Evolutionary conservation across 2,113 vertebrate species (phyloP).

Genomic region (Nothoprocta perdicaria): DNA sequence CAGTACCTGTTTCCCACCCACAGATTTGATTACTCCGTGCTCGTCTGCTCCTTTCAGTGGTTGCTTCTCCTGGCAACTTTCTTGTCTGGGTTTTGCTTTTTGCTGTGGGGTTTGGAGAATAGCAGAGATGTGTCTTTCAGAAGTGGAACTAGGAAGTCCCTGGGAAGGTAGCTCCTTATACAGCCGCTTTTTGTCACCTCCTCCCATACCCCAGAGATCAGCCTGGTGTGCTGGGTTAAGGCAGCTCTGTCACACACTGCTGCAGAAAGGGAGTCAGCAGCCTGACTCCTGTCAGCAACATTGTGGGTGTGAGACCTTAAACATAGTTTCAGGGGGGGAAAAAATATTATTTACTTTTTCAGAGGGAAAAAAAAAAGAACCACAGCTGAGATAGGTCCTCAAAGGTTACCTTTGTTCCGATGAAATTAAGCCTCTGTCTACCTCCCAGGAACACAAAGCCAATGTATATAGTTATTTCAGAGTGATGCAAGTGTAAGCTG

Average conservation of each 20-base stretch:
- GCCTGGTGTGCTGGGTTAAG: neutral
- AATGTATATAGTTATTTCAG: neutral
- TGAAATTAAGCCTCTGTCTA: neutral
- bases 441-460: neutral
- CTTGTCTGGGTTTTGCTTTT: neutral
- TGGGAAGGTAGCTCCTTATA: neutral
- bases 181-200: neutral
- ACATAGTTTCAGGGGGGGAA: accelerated
- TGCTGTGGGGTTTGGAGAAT: neutral
- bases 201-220: neutral
- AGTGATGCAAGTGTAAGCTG: neutral
- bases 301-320: accelerated
- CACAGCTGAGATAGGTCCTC: neutral
- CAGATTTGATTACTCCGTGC: neutral
- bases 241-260: neutral
- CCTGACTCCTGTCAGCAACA: neutral
- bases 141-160: accelerated
- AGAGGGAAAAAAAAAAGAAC: neutral
- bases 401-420: neutral
- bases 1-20: neutral
- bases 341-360: neutral
- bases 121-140: neutral
- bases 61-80: neutral
- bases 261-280: neutral
- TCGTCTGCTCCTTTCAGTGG: neutral